These are phyloP conservation scores for Lepilemur septentrionalis DNA, from an alignment of 2,797 vertebrate genomes.

Conservation along the genomic window DNA sequence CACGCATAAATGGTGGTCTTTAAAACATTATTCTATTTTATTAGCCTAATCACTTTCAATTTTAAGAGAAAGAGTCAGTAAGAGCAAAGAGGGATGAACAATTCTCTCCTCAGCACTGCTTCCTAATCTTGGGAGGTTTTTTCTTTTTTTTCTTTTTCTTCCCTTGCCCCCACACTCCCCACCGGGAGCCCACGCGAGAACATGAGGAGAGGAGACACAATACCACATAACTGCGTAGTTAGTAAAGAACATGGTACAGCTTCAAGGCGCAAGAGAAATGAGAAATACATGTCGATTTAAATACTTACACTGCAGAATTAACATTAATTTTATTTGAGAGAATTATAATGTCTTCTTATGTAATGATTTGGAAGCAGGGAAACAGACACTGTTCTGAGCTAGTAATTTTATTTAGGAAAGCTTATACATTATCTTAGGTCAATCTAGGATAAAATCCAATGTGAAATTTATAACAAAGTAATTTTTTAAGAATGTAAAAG, in stretches of 20 bases:
- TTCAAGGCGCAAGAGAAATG: background rate
- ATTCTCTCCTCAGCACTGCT: background rate
- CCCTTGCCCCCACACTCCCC: accelerated
- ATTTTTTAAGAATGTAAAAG: background rate
- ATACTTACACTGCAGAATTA: background rate
- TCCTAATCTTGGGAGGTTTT: no score
- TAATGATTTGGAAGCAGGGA: background rate
- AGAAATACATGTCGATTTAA: background rate
- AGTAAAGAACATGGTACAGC: background rate
- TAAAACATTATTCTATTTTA: background rate
- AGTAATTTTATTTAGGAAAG: background rate
- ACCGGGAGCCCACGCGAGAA: background rate
- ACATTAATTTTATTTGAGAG: background rate
- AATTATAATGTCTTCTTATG: background rate
- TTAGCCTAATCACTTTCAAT: background rate
- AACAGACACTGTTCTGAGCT: background rate
- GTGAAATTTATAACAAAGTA: background rate
- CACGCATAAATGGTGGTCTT: background rate
- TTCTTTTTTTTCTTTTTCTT: background rate
- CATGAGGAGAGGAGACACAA: background rate
- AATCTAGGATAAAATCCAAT: background rate
- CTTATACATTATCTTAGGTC: background rate
- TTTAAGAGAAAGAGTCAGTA: background rate
- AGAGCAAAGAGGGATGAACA: background rate
- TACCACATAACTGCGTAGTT: no score